Conservation (phyloP, 2,888 invertebrate species). For the Tetranychus piercei region DNA sequence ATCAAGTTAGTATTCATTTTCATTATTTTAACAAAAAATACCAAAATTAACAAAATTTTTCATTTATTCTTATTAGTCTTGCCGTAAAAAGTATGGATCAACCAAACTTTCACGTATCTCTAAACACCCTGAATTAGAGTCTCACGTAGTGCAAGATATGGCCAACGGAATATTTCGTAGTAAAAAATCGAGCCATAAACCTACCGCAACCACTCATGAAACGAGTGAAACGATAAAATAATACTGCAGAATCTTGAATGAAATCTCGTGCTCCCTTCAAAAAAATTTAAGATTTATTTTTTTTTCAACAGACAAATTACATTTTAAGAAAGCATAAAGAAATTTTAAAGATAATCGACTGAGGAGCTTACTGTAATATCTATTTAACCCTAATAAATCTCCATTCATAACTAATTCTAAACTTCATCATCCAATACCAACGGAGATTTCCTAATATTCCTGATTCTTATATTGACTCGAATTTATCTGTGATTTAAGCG, state of each 20-base stretch:
- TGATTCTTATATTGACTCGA: not conserved
- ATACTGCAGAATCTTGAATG: no score
- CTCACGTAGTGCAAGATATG: conserved; percentile 24
- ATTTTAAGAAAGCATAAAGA: no score
- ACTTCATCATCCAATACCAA: not conserved
- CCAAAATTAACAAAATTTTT: not conserved
- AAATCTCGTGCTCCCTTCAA: no score
- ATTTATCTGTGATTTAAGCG: no score
- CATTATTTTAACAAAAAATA: not conserved
- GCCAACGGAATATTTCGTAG: conserved; percentile 20
- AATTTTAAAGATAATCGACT: not conserved
- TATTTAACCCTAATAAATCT: not conserved
- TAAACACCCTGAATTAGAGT: conserved; percentile 31
- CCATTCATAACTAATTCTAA: not conserved
- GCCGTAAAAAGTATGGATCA: conserved; percentile 34
- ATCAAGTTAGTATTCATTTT: conserved; percentile 35
- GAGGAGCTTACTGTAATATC: not conserved
- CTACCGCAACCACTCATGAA: no score
- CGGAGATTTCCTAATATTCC: not conserved
- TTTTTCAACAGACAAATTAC: no score
- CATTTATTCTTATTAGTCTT: conserved; percentile 30
- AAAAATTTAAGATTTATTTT: no score
- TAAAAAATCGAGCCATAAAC: not conserved
- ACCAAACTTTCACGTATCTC: conserved; percentile 35
- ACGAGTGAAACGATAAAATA: no score